Evolutionary conservation across 2,888 invertebrate species (phyloP), one percentile per base, ranked within the genome.

Genomic region (Loripinus fragilis): DNA sequence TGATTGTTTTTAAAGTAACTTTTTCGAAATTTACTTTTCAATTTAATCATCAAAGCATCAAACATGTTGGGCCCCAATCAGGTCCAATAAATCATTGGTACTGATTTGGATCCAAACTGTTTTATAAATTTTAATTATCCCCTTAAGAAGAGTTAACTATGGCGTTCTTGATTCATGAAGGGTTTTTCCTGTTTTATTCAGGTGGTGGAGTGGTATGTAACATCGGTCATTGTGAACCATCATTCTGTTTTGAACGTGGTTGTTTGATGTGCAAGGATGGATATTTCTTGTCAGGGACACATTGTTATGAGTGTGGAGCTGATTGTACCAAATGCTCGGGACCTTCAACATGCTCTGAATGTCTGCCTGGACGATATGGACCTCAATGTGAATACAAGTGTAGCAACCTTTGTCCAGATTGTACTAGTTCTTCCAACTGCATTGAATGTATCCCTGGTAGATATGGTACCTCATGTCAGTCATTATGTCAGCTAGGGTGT

Each of bases 281-380:
- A 10, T 60, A 60, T 23, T 60, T 33, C 60, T 33, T 60, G 17
- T 60, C 60, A 17, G 60, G 60, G 23, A 60, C 60, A 17, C 60
- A 60, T 33, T 60, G 60, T 17, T 60, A 60, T 20, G 15, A 60
- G 33, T 60, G 60, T 28, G 10, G 20, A 3, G 60, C 3, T 1
- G 5, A 60, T 20, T 60, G 60, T 33, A 60, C 60, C 1, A 60
- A 33, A 33, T 60, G 60, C 33, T n/a, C 60, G 33, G n/a, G 60
- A 1, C 28, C 60, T 33, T 20, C 60, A 33, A 8, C 60, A 8
- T 60, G 60, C 23, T 60, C 60, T 17, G 60, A 60, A 33, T 60
- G 60, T 33, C 5, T 33, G 8, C 12, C 2, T 2, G 60, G 60
- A 3, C 10, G 60, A 33, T 60, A 60, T 60, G 60, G 60, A 20